Evolutionary conservation across 2,888 invertebrate species (phyloP), one percentile per base, ranked within the genome.

Genomic region (Nematopogon swammerdamellus): DNA sequence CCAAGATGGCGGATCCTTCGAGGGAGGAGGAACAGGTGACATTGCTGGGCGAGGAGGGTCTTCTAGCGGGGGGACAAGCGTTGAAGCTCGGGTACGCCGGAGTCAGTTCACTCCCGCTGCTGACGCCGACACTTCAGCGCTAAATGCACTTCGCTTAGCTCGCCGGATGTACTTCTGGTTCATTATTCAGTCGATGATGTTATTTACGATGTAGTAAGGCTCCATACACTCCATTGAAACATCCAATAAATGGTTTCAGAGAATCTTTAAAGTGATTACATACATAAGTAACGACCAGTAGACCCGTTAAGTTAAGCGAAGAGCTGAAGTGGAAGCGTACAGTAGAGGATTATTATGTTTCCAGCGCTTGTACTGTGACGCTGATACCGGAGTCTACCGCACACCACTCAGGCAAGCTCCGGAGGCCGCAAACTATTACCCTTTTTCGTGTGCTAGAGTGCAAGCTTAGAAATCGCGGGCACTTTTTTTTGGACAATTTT

Each of bases 1-100:
- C 86, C 82, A 95, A 95, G 92, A 95, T 96, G 93, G 95, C 95
- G 81, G 97, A 97, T 82, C 93, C 95, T 71, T 90, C 91, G 74
- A 89, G 92, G 68, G 95, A 96, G 82, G 92, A 96, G 84, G 93
- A 97, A 80, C 95, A 94, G 81, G 92, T 95, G 68, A 95, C 95
- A 64, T 88, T 97, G 70, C 88, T 97, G 72, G 95, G 95, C 76
- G 97, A 97, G 82, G 97, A 97, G 83, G 93, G 91, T 68, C 89
- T 94, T 72, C 87, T 91, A 76, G 92, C 94, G 70, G 92, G 93
- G 77, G 95, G 95, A 82, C 96, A 96, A 85, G 93, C 95, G 81
- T 89, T 96, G 76, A 95, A 96, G 83, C 86, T 97, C 82, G 97
- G 97, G 97, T 97, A 93, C 91, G 86, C 85, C 63, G 67, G 10